Conservation (phyloP, 2,797 vertebrate genomes). For the Monodelphis domestica region DNA sequence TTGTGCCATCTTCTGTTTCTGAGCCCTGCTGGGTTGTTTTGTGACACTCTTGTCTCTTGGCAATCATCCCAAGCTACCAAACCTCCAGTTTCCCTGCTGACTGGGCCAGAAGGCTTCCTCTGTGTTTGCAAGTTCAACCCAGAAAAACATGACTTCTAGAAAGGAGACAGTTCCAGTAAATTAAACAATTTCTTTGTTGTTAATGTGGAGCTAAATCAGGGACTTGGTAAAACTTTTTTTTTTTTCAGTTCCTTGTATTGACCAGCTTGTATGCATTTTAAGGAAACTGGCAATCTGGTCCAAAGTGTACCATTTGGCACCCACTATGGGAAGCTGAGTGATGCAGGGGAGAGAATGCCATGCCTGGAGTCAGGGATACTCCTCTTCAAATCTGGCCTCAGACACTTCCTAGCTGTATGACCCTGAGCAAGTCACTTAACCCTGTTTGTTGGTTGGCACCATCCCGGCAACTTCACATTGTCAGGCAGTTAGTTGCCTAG, state of each 20-base stretch:
- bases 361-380: neutral
- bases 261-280: too few species aligned
- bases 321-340: neutral
- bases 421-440: too few species aligned
- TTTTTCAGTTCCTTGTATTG: neutral
- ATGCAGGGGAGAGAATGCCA: neutral
- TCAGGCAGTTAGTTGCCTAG: too few species aligned
- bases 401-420: too few species aligned
- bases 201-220: neutral
- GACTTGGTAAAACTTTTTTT: neutral
- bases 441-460: too few species aligned
- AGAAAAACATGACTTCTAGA: neutral
- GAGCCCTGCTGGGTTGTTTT: neutral
- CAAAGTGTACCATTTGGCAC: too few species aligned
- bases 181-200: neutral
- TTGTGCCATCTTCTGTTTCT: neutral
- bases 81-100: neutral
- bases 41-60: neutral
- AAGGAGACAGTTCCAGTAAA: neutral
- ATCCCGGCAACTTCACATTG: too few species aligned
- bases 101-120: neutral
- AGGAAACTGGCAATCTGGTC: too few species aligned
- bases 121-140: neutral
- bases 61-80: neutral
- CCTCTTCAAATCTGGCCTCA: too few species aligned